Conservation (phyloP, 2,888 invertebrate species). For the Lucinisca nassula region DNA sequence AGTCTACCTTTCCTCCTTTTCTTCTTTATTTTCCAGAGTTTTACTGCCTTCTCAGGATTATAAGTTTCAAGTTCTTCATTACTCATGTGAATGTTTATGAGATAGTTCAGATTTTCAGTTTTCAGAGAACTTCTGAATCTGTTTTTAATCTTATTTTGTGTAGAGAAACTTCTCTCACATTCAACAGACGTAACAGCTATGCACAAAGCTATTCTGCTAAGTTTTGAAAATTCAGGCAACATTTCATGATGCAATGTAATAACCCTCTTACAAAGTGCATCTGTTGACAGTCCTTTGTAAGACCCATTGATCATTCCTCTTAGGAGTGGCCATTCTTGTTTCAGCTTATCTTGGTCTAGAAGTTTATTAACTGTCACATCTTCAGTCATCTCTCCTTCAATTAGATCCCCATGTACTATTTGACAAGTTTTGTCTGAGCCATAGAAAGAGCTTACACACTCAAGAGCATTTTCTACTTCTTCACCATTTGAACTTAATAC, state of each 20-base stretch:
- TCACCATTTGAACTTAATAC: not conserved
- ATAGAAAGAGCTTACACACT: not conserved
- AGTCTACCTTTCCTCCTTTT: not conserved
- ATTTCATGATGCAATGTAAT: conserved; percentile 18
- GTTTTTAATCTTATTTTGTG: conserved; percentile 45
- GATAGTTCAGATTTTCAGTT: not conserved
- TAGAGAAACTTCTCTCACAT: conserved; percentile 53
- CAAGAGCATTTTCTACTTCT: not conserved
- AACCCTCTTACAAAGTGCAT: conserved; percentile 24
- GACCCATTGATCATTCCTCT: conserved; percentile 45
- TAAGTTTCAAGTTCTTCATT: not conserved
- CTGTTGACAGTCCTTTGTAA: not conserved
- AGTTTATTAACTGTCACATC: not conserved
- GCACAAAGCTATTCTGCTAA: conserved; percentile 39
- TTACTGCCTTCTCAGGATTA: not conserved
- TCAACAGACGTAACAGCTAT: conserved; percentile 53
- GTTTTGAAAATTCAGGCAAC: conserved; percentile 26
- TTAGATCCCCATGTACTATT: not conserved
- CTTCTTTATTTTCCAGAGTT: not conserved
- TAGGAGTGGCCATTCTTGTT: conserved; percentile 51
- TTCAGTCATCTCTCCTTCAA: not conserved
- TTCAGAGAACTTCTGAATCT: conserved; percentile 29
- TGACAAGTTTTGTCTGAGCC: not conserved
- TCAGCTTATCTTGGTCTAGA: conserved; percentile 18
- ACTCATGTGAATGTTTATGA: not conserved